phyloP scores from a whole-genome alignment of 2,113 vertebrate species.

The Potamarius usumacintae region DNA sequence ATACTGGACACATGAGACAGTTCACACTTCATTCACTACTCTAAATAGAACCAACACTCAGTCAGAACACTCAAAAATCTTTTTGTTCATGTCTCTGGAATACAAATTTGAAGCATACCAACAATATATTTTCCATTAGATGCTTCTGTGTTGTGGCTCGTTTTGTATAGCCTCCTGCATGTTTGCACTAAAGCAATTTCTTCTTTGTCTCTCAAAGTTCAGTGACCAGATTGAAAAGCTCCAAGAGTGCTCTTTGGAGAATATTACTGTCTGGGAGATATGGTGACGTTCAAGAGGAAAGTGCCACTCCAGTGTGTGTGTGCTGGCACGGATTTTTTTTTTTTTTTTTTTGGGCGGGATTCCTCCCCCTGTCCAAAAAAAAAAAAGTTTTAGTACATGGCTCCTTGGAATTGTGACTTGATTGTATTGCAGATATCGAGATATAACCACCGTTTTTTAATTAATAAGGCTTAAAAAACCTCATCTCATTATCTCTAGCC shows the following conservation, averaged over 20 bases:
- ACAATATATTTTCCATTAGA: slow-evolving; percentile 44
- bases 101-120: slow-evolving; percentile 30
- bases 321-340: too few relatives aligned
- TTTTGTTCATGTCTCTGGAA: background rate
- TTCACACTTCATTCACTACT: slow-evolving; percentile 18
- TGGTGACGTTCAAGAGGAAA: slow-evolving; percentile 37
- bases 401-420: too few relatives aligned
- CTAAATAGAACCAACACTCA: background rate
- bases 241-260: slow-evolving; percentile 45
- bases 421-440: too few relatives aligned
- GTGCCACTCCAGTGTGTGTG: slow-evolving; percentile 34
- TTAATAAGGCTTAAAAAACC: too few relatives aligned
- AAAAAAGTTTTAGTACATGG: too few relatives aligned
- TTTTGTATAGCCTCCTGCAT: slow-evolving; percentile 24
- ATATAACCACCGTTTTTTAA: too few relatives aligned
- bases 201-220: slow-evolving; percentile 47
- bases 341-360: too few relatives aligned
- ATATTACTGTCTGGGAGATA: slow-evolving; percentile 48
- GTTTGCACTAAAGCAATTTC: slow-evolving; percentile 41
- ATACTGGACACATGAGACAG: background rate
- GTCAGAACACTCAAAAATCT: slow-evolving; percentile 6
- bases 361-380: too few relatives aligned
- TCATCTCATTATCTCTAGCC: too few relatives aligned
- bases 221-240: slow-evolving; percentile 41
- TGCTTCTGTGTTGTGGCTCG: slow-evolving; percentile 23